These are phyloP conservation scores for Drosophila aff. DNA, from an alignment of 1,140 invertebrate species.

Conservation along the genomic window DNA sequence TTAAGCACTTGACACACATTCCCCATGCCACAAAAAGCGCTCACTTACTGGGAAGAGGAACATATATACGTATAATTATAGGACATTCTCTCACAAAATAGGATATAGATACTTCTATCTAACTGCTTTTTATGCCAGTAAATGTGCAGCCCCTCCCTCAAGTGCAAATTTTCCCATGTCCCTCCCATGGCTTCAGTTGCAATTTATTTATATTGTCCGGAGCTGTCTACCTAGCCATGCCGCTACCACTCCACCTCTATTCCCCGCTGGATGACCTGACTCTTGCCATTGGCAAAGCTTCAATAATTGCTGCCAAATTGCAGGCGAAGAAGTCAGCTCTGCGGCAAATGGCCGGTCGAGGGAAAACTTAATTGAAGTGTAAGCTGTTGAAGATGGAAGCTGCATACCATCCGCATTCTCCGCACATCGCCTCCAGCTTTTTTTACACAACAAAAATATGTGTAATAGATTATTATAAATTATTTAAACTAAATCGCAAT, in stretches of 20 bases:
- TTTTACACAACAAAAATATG: background rate
- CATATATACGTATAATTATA: slow-evolving; percentile 27
- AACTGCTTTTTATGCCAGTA: slow-evolving; percentile 10
- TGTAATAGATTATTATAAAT: background rate
- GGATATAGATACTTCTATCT: slow-evolving; percentile 11
- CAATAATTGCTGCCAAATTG: slow-evolving; percentile 83
- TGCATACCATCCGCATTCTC: slow-evolving; percentile 16
- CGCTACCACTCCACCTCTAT: background rate
- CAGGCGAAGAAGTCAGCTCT: slow-evolving; percentile 54
- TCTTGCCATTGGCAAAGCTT: slow-evolving; percentile 71
- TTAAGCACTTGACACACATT: slow-evolving; percentile 65
- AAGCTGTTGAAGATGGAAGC: slow-evolving; percentile 74
- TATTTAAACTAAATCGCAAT: background rate
- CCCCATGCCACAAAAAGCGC: background rate
- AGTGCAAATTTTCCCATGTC: slow-evolving; percentile 37
- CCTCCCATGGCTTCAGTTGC: slow-evolving; percentile 53
- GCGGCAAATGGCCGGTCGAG: slow-evolving; percentile 53
- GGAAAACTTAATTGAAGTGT: slow-evolving; percentile 79
- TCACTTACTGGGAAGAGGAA: slow-evolving; percentile 14
- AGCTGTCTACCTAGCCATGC: slow-evolving; percentile 26
- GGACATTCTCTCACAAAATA: slow-evolving; percentile 4
- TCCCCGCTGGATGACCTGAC: slow-evolving; percentile 39
- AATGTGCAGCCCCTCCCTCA: background rate
- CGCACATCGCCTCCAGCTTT: slow-evolving; percentile 9
- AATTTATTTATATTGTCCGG: slow-evolving; percentile 76